A percentile compares a stretch with the other conserved stretches of the same genome.
Conservation (phyloP, 2,797 vertebrate genomes). For the Rhincodon typus region DNA sequence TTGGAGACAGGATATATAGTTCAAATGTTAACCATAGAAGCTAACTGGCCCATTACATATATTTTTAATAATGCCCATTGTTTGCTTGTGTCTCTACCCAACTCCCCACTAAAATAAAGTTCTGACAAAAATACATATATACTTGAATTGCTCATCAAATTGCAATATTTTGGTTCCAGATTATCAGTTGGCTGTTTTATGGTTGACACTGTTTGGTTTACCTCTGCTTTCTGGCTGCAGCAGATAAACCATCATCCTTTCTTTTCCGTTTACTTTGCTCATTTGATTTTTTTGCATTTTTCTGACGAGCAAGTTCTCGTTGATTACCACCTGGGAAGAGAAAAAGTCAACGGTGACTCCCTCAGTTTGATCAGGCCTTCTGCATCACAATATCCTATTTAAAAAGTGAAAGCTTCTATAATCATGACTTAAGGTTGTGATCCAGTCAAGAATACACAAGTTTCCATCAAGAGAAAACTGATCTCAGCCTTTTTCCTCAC, state of each 20-base stretch:
- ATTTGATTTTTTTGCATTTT: conserved; percentile 76
- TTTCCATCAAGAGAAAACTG: neutral
- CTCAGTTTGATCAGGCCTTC: neutral
- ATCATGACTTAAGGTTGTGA: neutral
- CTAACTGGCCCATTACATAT: neutral
- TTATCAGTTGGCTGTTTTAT: neutral
- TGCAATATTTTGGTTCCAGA: neutral
- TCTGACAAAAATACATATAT: neutral
- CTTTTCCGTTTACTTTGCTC: conserved; percentile 73
- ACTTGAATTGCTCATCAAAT: neutral
- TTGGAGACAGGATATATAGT: neutral
- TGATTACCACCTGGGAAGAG: conserved; percentile 77
- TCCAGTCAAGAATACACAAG: neutral
- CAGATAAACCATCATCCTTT: conserved; percentile 77
- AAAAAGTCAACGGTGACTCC: neutral
- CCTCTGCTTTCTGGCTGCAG: conserved; percentile 84
- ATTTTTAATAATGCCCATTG: neutral
- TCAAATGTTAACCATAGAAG: neutral
- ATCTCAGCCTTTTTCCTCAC: neutral
- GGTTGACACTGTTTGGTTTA: conserved; percentile 46
- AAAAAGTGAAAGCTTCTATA: neutral
- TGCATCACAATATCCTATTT: neutral
- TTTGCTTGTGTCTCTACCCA: neutral
- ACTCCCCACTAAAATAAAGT: neutral
- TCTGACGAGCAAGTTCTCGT: conserved; percentile 80